Percentiles rank a stretch among this genome's conserved stretches.
Conservation (phyloP, 2,888 invertebrate species). For the Amphiduros pacificus region DNA sequence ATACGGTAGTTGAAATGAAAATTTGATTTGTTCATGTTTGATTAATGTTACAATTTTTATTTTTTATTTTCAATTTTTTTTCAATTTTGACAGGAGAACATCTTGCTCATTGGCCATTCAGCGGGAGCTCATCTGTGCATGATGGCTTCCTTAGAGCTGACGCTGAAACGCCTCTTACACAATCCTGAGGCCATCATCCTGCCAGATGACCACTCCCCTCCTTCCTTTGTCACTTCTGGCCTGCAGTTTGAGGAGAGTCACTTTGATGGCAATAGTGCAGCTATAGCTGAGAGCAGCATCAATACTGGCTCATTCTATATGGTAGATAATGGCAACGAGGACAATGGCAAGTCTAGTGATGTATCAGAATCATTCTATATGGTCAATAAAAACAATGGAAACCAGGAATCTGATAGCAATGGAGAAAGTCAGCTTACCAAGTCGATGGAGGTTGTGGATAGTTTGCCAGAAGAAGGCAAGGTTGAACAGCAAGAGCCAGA, state of each 20-base stretch:
- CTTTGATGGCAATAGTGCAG: slow-evolving; percentile 16
- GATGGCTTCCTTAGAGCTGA: slow-evolving; percentile 49
- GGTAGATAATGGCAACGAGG: background rate
- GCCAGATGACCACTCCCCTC: background rate
- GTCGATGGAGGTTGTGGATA: slow-evolving; percentile 10
- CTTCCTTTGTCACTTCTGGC: background rate
- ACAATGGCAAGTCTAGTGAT: background rate
- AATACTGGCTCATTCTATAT: slow-evolving; percentile 7
- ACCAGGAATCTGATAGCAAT: background rate
- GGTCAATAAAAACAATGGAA: background rate
- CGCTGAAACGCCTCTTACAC: slow-evolving; percentile 16
- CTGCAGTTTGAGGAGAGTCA: slow-evolving; percentile 17
- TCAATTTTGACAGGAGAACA: slow-evolving; percentile 25
- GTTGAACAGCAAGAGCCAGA: background rate
- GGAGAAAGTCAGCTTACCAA: too few relatives aligned
- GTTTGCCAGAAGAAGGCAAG: background rate
- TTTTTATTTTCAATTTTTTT: too few relatives aligned
- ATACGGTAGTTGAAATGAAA: too few relatives aligned
- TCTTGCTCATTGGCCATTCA: slow-evolving; percentile 54
- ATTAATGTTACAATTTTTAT: background rate
- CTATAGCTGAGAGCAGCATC: background rate
- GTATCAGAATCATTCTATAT: background rate
- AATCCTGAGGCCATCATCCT: slow-evolving; percentile 12
- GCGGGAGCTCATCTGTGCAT: slow-evolving; percentile 53
- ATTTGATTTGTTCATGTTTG: too few relatives aligned